Evolutionary conservation across 2,888 invertebrate genomes (phyloP), one percentile per base, ranked within the genome.

Genomic region (Eledone cirrhosa): DNA sequence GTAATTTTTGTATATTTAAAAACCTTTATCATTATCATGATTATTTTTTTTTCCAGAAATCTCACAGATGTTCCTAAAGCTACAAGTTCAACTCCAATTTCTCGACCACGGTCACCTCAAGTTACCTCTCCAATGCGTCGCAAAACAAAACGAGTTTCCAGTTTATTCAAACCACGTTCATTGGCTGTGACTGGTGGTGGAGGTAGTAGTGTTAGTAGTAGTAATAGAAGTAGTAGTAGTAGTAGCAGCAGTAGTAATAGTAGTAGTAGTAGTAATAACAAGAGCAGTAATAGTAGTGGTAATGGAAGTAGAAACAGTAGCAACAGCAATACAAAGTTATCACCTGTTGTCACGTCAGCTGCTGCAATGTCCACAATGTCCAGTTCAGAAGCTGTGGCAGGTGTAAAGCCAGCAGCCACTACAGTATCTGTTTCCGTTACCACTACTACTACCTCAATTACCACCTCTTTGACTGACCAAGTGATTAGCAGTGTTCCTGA

Each of bases 91-190:
- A 67, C 48, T 31, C 78, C 48, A 53, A 69, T 27, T 53, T 72
- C 77, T 47, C 77, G 74, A 53, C 78, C 48, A 69, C 67, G 75
- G 33, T 76, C 76, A 53, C 80, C 24, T 22, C 74, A 63, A 31
- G 67, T 80, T 69, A 78, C 79, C 29, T 80, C 81, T 47, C 80
- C 80, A 16, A 75, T 79, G 33, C 81, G 79, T 77, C 67, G 77
- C 31, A 77, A 79, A 72, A 77, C 84, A 72, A 80, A 78, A 74
- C 83, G 87, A 24, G 88, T 88, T 29, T 88, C 88, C 4, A 86
- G 87, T 24, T 86, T 88, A 86, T 80, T 89, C 72, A 87, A 86
- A 78, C 87, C 87, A 80, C 83, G 86, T 74, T 83, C 86, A 24
- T 83, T 88, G 41, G 72, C 72, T 72, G 72, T 72, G 72, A 41